These are phyloP conservation scores for Arvicanthis niloticus DNA, from an alignment of 2,113 vertebrate genomes.

Conservation along the genomic window DNA sequence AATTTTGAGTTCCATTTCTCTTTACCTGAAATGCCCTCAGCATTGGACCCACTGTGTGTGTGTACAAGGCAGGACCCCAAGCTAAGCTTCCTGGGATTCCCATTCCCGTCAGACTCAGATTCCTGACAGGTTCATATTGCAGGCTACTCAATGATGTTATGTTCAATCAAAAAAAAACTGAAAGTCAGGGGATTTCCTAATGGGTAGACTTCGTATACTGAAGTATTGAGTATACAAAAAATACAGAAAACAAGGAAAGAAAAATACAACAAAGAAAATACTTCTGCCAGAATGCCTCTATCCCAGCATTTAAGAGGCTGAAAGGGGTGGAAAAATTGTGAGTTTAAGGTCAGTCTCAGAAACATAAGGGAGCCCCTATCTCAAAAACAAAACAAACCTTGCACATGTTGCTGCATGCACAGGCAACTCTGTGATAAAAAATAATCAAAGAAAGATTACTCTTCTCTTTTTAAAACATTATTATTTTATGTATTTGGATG, in stretches of 20 bases:
- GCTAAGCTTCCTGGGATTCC: background rate
- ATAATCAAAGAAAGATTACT: background rate
- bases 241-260: background rate
- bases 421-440: background rate
- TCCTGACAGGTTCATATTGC: background rate
- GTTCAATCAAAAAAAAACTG: background rate
- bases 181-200: background rate
- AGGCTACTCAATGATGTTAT: background rate
- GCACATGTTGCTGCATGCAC: background rate
- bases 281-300: background rate
- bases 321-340: too few relatives aligned
- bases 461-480: background rate
- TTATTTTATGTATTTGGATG: background rate
- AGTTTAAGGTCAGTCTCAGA: background rate
- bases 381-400: background rate
- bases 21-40: background rate
- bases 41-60: background rate
- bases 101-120: background rate
- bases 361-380: background rate
- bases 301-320: background rate
- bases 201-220: background rate
- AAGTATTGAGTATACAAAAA: background rate
- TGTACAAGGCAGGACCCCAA: too few relatives aligned
- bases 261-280: constrained; percentile 25
- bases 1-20: background rate